Conservation (phyloP, 2,888 invertebrate genomes). For the Oscheius sp. region DNA sequence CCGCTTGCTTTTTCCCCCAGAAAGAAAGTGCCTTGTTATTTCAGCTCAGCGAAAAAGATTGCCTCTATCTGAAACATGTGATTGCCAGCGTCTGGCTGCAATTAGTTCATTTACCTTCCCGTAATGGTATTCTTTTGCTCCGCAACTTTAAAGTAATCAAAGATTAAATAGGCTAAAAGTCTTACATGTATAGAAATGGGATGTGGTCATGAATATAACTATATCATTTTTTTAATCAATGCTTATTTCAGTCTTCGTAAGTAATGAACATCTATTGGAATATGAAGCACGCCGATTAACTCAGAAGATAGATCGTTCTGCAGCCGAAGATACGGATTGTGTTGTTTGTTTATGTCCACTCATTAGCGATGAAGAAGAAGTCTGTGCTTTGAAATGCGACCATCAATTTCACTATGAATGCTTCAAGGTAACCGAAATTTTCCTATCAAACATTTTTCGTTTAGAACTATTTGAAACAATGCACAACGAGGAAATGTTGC, state of each 20-base stretch:
- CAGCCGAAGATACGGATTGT: constrained; percentile 20
- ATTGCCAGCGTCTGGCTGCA: too few relatives aligned
- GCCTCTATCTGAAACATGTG: too few relatives aligned
- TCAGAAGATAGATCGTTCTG: background rate
- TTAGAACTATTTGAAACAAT: constrained; percentile 21
- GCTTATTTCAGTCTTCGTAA: constrained; percentile 9
- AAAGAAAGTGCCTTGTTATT: too few relatives aligned
- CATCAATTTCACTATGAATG: constrained; percentile 58
- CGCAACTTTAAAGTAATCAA: too few relatives aligned
- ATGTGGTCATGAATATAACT: too few relatives aligned
- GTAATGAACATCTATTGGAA: constrained; percentile 7
- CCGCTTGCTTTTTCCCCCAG: too few relatives aligned
- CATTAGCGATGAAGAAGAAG: background rate
- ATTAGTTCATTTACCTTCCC: too few relatives aligned
- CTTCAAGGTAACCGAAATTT: constrained; percentile 37
- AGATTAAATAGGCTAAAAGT: too few relatives aligned
- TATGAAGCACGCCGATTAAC: constrained; percentile 25
- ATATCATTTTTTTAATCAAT: background rate
- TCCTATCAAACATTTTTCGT: background rate
- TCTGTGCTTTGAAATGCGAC: constrained; percentile 38
- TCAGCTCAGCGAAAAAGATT: too few relatives aligned
- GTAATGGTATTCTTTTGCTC: too few relatives aligned
- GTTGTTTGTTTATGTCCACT: constrained; percentile 25
- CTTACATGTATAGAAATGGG: too few relatives aligned
- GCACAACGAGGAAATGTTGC: constrained; percentile 29